These are phyloP conservation scores for Agriotes lineatus DNA, from an alignment of 2,888 invertebrate genomes.

Conservation along the genomic window DNA sequence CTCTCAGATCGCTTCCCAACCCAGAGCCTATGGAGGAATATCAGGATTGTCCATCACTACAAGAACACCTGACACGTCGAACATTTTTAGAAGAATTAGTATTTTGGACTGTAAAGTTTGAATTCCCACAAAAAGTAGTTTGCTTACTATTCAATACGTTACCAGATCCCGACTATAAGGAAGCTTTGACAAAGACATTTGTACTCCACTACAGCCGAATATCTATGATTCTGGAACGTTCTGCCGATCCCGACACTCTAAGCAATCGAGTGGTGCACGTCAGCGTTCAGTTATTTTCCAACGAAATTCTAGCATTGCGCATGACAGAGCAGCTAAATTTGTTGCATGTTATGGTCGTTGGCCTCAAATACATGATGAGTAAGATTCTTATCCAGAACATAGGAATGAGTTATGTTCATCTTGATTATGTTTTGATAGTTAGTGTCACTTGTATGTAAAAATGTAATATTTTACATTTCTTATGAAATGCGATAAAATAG, in stretches of 20 bases:
- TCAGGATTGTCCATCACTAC: conserved; percentile 83
- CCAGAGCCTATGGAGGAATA: conserved; percentile 81
- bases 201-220: conserved; percentile 97
- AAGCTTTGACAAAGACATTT: conserved; percentile 93
- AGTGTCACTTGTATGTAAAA: no score
- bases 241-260: conserved; percentile 88
- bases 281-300: conserved; percentile 96
- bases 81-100: conserved; percentile 95
- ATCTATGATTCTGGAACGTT: conserved; percentile 89
- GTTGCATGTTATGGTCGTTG: conserved; percentile 92
- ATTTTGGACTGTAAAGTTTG: conserved; percentile 98
- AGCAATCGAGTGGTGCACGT: conserved; percentile 98
- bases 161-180: conserved; percentile 95
- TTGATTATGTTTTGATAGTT: no score
- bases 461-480: no score
- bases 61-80: conserved; percentile 82
- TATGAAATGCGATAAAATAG: no score
- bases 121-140: conserved; percentile 97
- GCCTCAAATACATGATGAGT: conserved; percentile 93
- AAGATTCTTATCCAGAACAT: conserved; percentile 90
- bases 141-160: conserved; percentile 95
- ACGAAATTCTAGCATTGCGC: conserved; percentile 88
- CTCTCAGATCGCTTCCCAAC: conserved; percentile 81
- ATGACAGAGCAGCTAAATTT: conserved; percentile 93
- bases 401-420: no score